Conservation (phyloP, 2,797 vertebrate genomes). For the Numenius phaeopus region DNA sequence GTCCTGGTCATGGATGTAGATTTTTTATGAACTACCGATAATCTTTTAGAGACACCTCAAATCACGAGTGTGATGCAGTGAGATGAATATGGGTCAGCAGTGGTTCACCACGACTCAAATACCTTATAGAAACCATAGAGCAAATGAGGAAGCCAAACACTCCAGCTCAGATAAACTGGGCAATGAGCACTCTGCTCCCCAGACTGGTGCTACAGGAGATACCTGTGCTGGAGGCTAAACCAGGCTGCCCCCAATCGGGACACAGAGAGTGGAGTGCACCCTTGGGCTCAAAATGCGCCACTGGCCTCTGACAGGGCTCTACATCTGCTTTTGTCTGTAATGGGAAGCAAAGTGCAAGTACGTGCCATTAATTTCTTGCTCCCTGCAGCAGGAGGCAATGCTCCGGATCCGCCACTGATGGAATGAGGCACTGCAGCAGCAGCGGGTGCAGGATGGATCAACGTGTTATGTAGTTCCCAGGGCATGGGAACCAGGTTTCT, state of each 20-base stretch:
- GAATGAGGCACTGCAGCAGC: not conserved
- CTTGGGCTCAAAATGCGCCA: not conserved
- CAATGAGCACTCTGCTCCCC: not conserved
- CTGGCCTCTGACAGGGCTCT: not conserved
- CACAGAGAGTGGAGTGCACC: not conserved
- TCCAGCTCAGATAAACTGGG: not conserved
- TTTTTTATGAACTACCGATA: not conserved
- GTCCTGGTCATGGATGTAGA: not conserved
- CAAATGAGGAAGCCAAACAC: not conserved
- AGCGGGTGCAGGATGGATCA: not conserved
- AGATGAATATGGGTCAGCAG: not conserved
- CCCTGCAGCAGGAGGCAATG: not conserved
- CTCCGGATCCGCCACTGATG: accelerated
- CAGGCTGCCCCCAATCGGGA: not conserved
- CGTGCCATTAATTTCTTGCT: not conserved
- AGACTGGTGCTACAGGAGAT: not conserved
- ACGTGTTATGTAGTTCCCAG: not conserved
- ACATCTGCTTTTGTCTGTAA: not conserved
- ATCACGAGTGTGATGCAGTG: not conserved
- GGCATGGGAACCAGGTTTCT: not conserved
- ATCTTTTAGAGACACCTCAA: not conserved
- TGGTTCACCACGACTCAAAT: not conserved
- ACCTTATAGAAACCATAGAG: not conserved
- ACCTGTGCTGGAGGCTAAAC: too few species aligned
- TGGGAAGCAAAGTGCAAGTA: not conserved